Percentiles rank a stretch among this genome's conserved stretches.
phyloP scores from a whole-genome alignment of 2,113 vertebrate genomes.

The Polypterus bichir region DNA sequence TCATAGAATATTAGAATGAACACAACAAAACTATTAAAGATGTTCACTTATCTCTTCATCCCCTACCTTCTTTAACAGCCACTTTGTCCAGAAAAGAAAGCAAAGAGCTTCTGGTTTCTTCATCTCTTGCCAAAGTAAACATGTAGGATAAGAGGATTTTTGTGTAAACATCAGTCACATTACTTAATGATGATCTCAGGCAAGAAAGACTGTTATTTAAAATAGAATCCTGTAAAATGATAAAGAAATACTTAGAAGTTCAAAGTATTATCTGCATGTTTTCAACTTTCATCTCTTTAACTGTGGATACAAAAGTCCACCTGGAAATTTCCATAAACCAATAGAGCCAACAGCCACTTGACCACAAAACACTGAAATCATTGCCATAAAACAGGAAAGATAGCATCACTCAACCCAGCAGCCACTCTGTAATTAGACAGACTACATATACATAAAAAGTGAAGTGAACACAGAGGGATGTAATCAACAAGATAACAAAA shows the following conservation, averaged over 20 bases:
- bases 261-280: too few species aligned
- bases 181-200: conserved; percentile 25
- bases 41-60: conserved; percentile 13
- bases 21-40: too few species aligned
- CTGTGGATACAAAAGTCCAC: background rate
- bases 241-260: too few species aligned
- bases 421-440: too few species aligned
- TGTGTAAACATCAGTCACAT: conserved; percentile 46
- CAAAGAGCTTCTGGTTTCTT: conserved; percentile 34
- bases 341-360: background rate
- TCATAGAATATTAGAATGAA: background rate
- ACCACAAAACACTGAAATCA: too few species aligned
- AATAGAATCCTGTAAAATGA: conserved; percentile 34
- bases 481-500: too few species aligned
- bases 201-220: conserved; percentile 52
- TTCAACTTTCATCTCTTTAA: conserved; percentile 20
- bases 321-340: background rate
- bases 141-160: conserved; percentile 67
- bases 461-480: too few species aligned
- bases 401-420: too few species aligned
- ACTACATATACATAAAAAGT: too few species aligned
- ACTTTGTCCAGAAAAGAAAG: conserved; percentile 28
- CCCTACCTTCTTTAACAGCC: conserved; percentile 33
- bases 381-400: too few species aligned
- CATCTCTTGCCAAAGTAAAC: conserved; percentile 61